These are phyloP conservation scores for Amniataba percoides DNA, from an alignment of 2,797 vertebrate genomes.

Conservation along the genomic window DNA sequence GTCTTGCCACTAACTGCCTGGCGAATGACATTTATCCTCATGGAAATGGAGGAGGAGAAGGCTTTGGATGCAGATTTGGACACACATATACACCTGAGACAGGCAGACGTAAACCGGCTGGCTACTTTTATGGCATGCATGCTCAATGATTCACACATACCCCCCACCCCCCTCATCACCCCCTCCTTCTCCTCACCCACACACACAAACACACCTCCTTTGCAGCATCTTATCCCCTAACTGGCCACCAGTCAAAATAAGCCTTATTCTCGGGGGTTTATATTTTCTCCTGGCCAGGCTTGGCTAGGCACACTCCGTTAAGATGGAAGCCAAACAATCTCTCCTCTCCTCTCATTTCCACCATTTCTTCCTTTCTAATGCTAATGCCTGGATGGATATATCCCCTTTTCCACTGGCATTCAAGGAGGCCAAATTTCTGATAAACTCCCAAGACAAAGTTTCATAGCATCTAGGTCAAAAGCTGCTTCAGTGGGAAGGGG, in stretches of 20 bases:
- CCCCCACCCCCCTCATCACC: background rate
- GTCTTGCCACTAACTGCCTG: constrained; percentile 70
- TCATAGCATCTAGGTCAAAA: constrained; percentile 78
- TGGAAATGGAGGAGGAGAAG: constrained; percentile 71
- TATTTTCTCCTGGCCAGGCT: constrained; percentile 76
- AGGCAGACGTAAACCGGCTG: constrained; percentile 64
- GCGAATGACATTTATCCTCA: constrained; percentile 82
- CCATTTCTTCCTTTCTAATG: constrained; percentile 81
- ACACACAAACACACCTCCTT: constrained; percentile 48
- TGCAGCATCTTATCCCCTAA: constrained; percentile 76
- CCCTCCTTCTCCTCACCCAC: background rate
- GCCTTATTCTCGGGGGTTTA: constrained; percentile 80
- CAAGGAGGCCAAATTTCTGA: constrained; percentile 78
- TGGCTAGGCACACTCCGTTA: constrained; percentile 74
- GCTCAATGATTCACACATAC: constrained; percentile 51
- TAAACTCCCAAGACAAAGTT: constrained; percentile 79
- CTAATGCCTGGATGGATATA: constrained; percentile 82
- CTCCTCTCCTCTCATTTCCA: constrained; percentile 75
- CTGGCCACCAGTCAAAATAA: constrained; percentile 85
- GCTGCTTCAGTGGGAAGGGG: constrained; percentile 36
- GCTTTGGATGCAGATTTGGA: constrained; percentile 78
- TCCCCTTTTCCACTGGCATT: constrained; percentile 70
- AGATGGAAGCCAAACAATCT: constrained; percentile 81
- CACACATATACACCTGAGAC: constrained; percentile 77
- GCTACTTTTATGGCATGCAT: constrained; percentile 67